Percentiles rank a stretch among this genome's conserved stretches.
These are phyloP conservation scores for Trichopoda pennipes DNA, from an alignment of 2,888 invertebrate genomes.

Conservation along the genomic window DNA sequence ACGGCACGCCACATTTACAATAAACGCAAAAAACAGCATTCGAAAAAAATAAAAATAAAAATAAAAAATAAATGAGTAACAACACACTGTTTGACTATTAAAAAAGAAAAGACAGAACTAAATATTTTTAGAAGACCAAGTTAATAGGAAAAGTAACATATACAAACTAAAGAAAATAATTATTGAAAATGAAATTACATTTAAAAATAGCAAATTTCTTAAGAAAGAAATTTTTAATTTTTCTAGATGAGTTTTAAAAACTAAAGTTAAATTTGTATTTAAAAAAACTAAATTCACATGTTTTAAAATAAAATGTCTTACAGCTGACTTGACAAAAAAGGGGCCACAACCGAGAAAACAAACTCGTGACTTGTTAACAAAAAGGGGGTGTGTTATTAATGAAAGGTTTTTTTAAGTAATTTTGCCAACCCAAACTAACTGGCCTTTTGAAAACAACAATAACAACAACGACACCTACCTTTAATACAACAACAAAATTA, in stretches of 20 bases:
- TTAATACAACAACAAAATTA: conserved; percentile 9
- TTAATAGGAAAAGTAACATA: conserved; percentile 23
- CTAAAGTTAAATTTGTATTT: not conserved
- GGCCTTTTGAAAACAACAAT: not conserved
- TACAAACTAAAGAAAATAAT: conserved; percentile 10
- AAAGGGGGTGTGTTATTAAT: conserved; percentile 62
- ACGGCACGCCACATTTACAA: conserved; percentile 70
- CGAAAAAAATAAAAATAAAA: not conserved
- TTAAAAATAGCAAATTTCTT: conserved; percentile 14
- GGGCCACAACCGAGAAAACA: conserved; percentile 33
- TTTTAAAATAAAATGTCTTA: conserved; percentile 12
- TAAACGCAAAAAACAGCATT: conserved; percentile 25
- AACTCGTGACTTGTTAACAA: conserved; percentile 48
- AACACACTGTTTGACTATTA: conserved; percentile 30
- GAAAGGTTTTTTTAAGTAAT: conserved; percentile 14
- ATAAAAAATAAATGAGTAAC: conserved; percentile 30
- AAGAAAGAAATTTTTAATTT: conserved; percentile 1
- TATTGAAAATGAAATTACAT: conserved; percentile 2
- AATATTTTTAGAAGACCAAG: conserved; percentile 41
- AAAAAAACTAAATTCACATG: conserved; percentile 14
- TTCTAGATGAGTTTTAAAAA: not conserved
- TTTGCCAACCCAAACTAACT: not conserved
- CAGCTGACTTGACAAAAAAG: conserved; percentile 42
- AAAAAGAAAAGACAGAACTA: conserved; percentile 7
- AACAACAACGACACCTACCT: not conserved